Conservation (phyloP, 2,113 vertebrate species). For the Meles meles region DNA sequence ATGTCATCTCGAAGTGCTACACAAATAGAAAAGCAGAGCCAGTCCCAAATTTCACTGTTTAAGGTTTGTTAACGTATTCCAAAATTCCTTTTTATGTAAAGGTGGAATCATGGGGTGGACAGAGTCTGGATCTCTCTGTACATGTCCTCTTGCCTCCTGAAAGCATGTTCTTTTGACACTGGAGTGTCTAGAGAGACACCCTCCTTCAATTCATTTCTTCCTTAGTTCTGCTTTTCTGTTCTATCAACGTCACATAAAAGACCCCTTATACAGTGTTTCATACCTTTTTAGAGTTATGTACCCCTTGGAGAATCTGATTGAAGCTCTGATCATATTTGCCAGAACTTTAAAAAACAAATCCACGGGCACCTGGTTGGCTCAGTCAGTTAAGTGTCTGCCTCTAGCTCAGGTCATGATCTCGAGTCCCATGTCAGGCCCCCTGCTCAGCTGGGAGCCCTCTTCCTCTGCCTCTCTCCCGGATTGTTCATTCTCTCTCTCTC, state of each 20-base stretch:
- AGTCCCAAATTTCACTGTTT: no score
- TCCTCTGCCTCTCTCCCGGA: no score
- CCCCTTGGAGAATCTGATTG: not conserved
- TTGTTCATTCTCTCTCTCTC: no score
- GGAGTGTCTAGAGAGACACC: not conserved
- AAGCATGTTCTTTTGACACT: not conserved
- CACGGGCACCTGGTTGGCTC: no score
- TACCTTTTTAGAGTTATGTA: not conserved
- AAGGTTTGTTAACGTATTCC: not conserved
- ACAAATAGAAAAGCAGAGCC: not conserved
- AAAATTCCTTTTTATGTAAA: not conserved
- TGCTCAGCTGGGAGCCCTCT: no score
- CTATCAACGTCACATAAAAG: not conserved
- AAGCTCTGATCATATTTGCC: not conserved
- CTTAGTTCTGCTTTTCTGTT: not conserved
- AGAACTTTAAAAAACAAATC: not conserved
- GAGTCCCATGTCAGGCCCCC: no score
- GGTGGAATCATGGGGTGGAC: not conserved
- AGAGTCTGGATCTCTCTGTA: not conserved
- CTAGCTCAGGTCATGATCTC: no score
- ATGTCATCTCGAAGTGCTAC: not conserved
- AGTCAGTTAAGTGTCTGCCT: no score
- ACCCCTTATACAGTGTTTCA: not conserved
- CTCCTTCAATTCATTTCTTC: not conserved
- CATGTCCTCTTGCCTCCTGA: not conserved